These are phyloP conservation scores for Thaumatotibia leucotreta DNA, from an alignment of 1,140 invertebrate genomes.

Conservation along the genomic window DNA sequence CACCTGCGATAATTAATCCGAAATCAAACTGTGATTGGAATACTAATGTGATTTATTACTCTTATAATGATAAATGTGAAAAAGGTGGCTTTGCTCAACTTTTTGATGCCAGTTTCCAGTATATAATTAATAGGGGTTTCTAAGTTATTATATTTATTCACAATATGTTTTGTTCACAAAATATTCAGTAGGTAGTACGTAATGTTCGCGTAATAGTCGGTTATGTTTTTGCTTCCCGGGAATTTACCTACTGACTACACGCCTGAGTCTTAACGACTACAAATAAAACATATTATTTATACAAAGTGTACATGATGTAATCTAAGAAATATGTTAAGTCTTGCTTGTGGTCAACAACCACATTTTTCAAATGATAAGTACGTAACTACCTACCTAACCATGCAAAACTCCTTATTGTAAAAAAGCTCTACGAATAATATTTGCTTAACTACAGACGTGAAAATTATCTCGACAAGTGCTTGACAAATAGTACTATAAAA, in stretches of 20 bases:
- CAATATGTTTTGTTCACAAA: no score
- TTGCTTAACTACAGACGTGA: not conserved
- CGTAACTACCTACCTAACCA: not conserved
- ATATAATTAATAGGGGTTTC: no score
- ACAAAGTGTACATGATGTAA: not conserved
- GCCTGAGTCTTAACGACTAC: no score
- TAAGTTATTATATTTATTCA: no score
- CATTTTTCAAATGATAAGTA: not conserved
- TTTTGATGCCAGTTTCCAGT: no score
- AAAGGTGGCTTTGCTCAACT: no score
- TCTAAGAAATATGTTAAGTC: not conserved
- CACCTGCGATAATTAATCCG: constrained; percentile 36
- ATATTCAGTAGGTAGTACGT: no score
- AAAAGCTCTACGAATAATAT: not conserved
- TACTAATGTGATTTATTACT: constrained; percentile 17
- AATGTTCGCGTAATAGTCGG: no score
- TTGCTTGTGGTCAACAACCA: not conserved
- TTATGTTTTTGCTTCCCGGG: no score
- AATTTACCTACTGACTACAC: no score
- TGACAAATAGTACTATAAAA: constrained; percentile 6
- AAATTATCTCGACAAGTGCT: constrained; percentile 2
- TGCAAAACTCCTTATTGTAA: not conserved
- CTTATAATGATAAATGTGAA: not conserved
- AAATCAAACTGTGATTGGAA: constrained; percentile 21
- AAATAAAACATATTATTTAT: not conserved